These are phyloP conservation scores for Xiphorhynchus erythropygius DNA, from an alignment of 2,797 vertebrate genomes.

Conservation along the genomic window DNA sequence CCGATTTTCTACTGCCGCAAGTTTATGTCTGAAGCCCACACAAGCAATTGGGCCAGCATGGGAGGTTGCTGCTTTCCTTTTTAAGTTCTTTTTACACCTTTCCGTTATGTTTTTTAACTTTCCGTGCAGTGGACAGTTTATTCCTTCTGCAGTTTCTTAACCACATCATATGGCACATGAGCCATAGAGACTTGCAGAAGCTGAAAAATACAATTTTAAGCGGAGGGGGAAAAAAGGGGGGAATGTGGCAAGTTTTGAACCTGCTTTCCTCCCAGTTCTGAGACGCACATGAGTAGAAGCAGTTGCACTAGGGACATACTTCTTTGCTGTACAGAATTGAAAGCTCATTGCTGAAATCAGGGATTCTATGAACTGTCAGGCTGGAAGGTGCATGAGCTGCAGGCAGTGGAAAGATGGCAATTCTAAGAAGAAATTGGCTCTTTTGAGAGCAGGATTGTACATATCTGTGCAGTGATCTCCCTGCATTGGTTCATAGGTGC, in stretches of 20 bases:
- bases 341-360: conserved; percentile 79
- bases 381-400: conserved; percentile 67
- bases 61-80: conserved; percentile 79
- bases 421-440: conserved; percentile 77
- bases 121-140: conserved; percentile 75
- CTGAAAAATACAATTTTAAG: conserved; percentile 46
- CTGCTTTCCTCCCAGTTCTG: conserved; percentile 63
- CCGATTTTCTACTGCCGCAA: conserved; percentile 68
- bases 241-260: conserved; percentile 32
- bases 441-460: conserved; percentile 69
- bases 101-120: conserved; percentile 66
- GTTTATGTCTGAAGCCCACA: conserved; percentile 68
- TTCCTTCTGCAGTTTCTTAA: conserved; percentile 74
- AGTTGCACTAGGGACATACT: conserved; percentile 79
- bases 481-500: conserved; percentile 68
- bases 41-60: conserved; percentile 73
- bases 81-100: conserved; percentile 75
- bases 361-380: conserved; percentile 76
- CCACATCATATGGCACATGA: not conserved
- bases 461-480: conserved; percentile 69
- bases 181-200: conserved; percentile 68
- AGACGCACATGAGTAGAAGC: conserved; percentile 76
- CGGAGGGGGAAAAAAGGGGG: not conserved
- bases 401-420: conserved; percentile 66
- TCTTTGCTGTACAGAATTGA: conserved; percentile 74